Conservation (phyloP, 2,888 invertebrate genomes). For the Polietes domitor region DNA sequence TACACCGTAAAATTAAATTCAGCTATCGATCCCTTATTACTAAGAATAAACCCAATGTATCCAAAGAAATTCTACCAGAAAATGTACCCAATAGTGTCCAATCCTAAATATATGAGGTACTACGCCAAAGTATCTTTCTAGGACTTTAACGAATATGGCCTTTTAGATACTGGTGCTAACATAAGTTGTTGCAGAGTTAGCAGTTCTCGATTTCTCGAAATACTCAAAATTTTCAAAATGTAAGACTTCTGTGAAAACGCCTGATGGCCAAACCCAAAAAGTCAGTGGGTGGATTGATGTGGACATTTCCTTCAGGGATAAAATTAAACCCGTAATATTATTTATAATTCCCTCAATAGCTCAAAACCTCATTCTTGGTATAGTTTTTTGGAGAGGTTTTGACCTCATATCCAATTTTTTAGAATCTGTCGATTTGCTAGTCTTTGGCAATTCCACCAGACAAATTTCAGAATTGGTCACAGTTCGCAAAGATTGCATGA, state of each 20-base stretch:
- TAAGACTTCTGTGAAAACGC: slow-evolving; percentile 2
- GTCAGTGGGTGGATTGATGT: too few relatives aligned
- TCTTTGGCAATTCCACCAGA: neutral
- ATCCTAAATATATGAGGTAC: neutral
- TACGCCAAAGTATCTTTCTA: slow-evolving; percentile 27
- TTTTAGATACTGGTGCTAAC: neutral
- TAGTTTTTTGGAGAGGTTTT: slow-evolving; percentile 28
- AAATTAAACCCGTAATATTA: neutral
- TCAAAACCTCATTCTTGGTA: slow-evolving; percentile 24
- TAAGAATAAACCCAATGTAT: too few relatives aligned
- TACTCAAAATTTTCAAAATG: slow-evolving; percentile 2
- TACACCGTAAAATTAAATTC: too few relatives aligned
- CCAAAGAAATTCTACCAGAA: neutral
- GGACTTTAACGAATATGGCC: slow-evolving; percentile 4
- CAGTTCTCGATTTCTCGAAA: neutral
- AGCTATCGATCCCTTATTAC: too few relatives aligned
- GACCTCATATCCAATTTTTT: neutral
- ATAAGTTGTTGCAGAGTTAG: neutral
- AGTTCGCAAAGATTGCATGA: neutral
- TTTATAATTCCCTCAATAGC: slow-evolving; percentile 22
- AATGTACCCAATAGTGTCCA: neutral
- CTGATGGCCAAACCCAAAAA: neutral
- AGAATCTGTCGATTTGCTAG: neutral
- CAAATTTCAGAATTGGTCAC: neutral
- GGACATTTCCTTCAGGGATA: slow-evolving; percentile 8